A percentile compares a stretch with the other conserved stretches of the same genome.
Evolutionary conservation across 1,140 invertebrate species (phyloP).

Genomic region (Liolophura sinensis): DNA sequence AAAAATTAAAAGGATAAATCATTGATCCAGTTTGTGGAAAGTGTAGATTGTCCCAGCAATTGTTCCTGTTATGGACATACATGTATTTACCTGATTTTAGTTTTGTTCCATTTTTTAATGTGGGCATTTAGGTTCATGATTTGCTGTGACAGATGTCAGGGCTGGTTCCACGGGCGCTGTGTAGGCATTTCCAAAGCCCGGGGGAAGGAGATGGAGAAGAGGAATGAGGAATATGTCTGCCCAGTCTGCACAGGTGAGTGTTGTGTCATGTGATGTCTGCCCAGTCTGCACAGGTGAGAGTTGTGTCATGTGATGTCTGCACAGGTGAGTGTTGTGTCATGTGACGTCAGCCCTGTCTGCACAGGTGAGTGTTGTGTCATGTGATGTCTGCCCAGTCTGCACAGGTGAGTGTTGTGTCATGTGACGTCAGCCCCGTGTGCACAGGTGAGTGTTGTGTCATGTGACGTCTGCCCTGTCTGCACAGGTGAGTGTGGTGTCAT

Average conservation of each 20-base stretch:
- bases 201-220: conserved; percentile 84
- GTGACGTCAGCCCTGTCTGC: conserved; percentile 75
- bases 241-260: conserved; percentile 70
- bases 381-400: neutral
- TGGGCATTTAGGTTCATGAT: conserved; percentile 80
- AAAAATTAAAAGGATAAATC: neutral
- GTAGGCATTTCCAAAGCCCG: conserved; percentile 87
- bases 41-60: too few species aligned
- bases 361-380: conserved; percentile 21
- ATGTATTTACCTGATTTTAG: neutral
- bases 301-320: neutral
- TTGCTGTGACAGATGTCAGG: conserved; percentile 92
- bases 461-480: neutral
- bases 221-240: conserved; percentile 89
- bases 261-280: neutral
- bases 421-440: too few species aligned
- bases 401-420: too few species aligned
- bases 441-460: too few species aligned
- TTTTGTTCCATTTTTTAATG: conserved; percentile 3
- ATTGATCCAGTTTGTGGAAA: neutral
- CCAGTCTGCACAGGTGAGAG: neutral
- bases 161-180: conserved; percentile 97
- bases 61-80: conserved; percentile 1
- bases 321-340: neutral
- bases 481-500: conserved; percentile 84